Base-by-base conservation (phyloP, 2,888 invertebrate species). In the Lasius fuliginosus region DNA sequence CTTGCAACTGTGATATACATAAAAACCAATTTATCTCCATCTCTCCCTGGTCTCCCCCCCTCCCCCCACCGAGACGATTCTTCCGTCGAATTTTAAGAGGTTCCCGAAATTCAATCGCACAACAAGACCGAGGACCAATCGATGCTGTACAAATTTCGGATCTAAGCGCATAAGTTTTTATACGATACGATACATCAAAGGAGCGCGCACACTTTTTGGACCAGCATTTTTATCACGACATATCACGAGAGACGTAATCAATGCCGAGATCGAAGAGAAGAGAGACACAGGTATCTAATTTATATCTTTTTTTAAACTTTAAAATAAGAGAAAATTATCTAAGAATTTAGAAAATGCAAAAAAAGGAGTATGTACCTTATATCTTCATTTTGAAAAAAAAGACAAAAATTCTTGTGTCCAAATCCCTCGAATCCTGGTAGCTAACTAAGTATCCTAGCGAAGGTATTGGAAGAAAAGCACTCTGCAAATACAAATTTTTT, bases 1-100 rank as follows among this genome's bases (percentile, higher is more conserved):
- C 93, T 94, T 93, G 91, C 92, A 92, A 94, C 94, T 94, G 94
- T 94, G 94, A 94, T 94, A 94, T 93, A 92, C 89, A 89, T 92
- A 90, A 92, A 85, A 79, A 83, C 65, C 88, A 68, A 85, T 60
- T 85, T 81, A 64, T 84, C 75, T 85, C 85, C 75, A 40, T 40
- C 49, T 62, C 64, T 79, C 12, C 71, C 53, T 42, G 18, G 18
- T 27, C 33, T 9, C 12, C 46, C n/a, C 36, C 62, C 33, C 53
- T 56, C 15, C 36, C 62, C 33, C 46, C 60, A 67, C 56, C 69
- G 23, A 88, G 85, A 68, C 79, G 67, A 82, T 86, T 84, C 58
- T 65, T 60, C 18, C 33, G 42, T 49, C 36, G 73, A 76, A 74
- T 77, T 75, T 84, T 84, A 77, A 85, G 85, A 58, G 77, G 67